Percentiles rank a stretch among this genome's conserved stretches.
These are phyloP conservation scores for Athalia circularis DNA, from an alignment of 2,888 invertebrate genomes.

Conservation along the genomic window DNA sequence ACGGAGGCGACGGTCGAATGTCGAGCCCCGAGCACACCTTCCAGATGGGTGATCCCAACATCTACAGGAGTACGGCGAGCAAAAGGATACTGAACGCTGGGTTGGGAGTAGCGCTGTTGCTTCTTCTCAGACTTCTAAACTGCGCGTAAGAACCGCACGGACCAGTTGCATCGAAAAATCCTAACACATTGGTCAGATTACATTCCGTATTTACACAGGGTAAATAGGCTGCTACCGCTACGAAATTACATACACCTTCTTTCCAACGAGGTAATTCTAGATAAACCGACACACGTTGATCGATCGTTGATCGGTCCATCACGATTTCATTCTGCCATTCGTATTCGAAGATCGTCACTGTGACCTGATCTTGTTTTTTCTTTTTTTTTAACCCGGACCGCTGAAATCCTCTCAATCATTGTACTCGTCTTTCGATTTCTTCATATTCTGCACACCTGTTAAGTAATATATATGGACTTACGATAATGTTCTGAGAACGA, in stretches of 20 bases:
- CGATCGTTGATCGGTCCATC: background rate
- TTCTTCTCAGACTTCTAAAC: constrained; percentile 54
- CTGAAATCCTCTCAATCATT: too few species aligned
- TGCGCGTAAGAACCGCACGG: constrained; percentile 3
- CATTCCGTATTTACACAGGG: constrained; percentile 2
- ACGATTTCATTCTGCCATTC: background rate
- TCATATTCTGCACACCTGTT: too few species aligned
- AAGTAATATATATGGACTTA: background rate
- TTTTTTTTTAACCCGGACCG: background rate
- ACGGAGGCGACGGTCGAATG: constrained; percentile 97
- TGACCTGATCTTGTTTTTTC: background rate
- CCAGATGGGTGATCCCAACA: constrained; percentile 83
- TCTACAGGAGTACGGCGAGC: constrained; percentile 64
- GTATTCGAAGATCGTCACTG: too few species aligned
- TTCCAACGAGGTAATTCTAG: background rate
- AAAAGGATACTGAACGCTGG: constrained; percentile 59
- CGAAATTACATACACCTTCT: background rate
- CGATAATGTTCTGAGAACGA: background rate
- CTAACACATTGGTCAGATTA: background rate
- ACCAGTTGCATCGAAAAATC: background rate
- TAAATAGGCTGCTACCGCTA: constrained; percentile 8
- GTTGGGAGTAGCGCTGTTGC: constrained; percentile 59
- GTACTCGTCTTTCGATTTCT: too few species aligned
- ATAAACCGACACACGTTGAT: background rate
- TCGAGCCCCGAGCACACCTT: constrained; percentile 94